Evolutionary conservation across 2,797 vertebrate genomes (phyloP).

Genomic region (Bryconaethiops microstoma): DNA sequence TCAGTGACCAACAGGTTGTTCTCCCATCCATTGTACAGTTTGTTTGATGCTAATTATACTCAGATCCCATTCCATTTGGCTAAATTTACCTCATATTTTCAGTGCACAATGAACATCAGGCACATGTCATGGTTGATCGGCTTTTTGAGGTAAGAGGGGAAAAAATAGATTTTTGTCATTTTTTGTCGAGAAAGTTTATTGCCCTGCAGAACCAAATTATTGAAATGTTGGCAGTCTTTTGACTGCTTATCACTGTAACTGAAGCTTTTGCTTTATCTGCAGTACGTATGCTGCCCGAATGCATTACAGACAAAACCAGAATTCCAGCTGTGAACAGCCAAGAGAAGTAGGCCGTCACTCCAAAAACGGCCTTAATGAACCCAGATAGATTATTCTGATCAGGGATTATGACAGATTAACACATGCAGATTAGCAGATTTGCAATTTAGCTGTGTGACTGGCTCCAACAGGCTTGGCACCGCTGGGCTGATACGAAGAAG

Average conservation of each 20-base stretch:
- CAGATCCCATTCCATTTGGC: too few relatives aligned
- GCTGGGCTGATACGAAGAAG: neutral
- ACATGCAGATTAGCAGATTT: constrained; percentile 10
- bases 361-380: constrained; percentile 37
- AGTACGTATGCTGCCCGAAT: neutral
- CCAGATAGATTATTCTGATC: constrained; percentile 3
- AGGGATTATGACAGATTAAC: constrained; percentile 35
- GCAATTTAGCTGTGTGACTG: constrained; percentile 11
- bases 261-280: neutral
- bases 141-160: too few relatives aligned
- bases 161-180: too few relatives aligned
- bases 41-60: too few relatives aligned
- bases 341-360: neutral
- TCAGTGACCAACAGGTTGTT: too few relatives aligned
- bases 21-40: too few relatives aligned
- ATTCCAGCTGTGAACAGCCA: neutral
- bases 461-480: neutral
- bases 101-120: too few relatives aligned
- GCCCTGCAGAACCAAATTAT: too few relatives aligned
- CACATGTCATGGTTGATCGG: too few relatives aligned
- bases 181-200: too few relatives aligned
- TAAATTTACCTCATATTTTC: too few relatives aligned
- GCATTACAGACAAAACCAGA: neutral
- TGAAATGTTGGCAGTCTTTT: neutral
- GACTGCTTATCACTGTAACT: neutral